Conservation (phyloP, 2,113 vertebrate species). For the Boulengeromyrus knoepffleri region DNA sequence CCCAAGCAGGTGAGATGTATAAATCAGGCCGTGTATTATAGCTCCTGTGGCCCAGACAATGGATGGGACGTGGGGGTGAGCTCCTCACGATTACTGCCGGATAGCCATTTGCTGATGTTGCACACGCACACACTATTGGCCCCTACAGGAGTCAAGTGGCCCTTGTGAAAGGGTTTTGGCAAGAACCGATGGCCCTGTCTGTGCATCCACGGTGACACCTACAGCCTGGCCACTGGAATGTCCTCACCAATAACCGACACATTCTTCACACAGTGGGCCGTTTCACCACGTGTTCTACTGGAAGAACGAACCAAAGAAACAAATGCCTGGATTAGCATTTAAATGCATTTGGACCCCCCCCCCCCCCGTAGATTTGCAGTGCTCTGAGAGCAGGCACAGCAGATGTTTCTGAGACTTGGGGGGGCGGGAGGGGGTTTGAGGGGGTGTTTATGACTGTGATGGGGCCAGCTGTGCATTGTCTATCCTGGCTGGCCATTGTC, state of each 20-base stretch:
- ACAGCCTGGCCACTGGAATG: background rate
- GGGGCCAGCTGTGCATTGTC: constrained; percentile 42
- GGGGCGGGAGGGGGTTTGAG: background rate
- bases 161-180: background rate
- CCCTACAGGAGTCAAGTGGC: background rate
- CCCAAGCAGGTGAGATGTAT: background rate
- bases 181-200: too few relatives aligned
- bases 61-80: background rate
- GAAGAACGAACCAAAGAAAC: constrained; percentile 19
- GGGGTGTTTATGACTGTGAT: background rate
- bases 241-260: background rate
- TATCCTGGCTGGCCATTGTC: constrained; percentile 34
- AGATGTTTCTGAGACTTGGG: constrained; percentile 34
- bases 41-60: background rate
- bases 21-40: background rate
- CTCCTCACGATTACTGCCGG: background rate
- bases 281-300: constrained; percentile 4
- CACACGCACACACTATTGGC: background rate
- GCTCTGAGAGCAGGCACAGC: constrained; percentile 31
- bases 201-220: background rate
- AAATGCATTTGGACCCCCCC: constrained; percentile 24
- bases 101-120: background rate
- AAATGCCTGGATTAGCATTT: constrained; percentile 30
- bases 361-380: background rate
- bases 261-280: constrained; percentile 1